A percentile compares a stretch with the other conserved stretches of the same genome.
These are phyloP conservation scores for Setipinna tenuifilis DNA, from an alignment of 2,797 vertebrate species.

Conservation along the genomic window DNA sequence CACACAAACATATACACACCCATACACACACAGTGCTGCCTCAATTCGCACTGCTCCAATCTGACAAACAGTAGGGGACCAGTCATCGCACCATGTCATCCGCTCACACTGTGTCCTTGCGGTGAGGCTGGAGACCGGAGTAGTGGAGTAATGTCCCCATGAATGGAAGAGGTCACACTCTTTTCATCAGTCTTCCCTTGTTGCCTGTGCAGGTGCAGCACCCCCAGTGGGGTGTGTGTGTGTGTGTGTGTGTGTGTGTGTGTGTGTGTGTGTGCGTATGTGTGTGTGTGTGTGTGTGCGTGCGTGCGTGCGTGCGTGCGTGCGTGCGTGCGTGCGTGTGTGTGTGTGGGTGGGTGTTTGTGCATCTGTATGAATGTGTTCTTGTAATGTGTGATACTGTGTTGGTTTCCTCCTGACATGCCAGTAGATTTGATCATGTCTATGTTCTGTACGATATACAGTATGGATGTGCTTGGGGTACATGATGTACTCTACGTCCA, in stretches of 20 bases:
- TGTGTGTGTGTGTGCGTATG: not conserved
- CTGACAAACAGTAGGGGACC: slow-evolving; percentile 21
- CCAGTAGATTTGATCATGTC: not conserved
- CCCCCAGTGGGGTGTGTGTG: slow-evolving; percentile 1
- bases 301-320: not conserved
- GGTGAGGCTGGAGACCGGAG: not conserved
- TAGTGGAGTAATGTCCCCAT: not conserved
- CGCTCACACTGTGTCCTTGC: not conserved
- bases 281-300: not conserved
- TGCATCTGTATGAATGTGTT: not conserved
- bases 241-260: not conserved
- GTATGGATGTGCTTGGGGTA: not conserved
- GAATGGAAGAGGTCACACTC: not conserved
- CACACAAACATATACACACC: slow-evolving; percentile 8
- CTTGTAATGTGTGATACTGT: not conserved
- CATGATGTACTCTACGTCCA: not conserved
- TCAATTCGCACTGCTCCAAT: slow-evolving; percentile 36
- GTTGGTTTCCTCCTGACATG: not conserved
- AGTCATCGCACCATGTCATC: not conserved
- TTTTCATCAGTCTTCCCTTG: not conserved
- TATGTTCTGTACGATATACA: not conserved
- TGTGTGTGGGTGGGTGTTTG: not conserved
- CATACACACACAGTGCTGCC: slow-evolving; percentile 4
- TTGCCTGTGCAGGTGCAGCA: not conserved
- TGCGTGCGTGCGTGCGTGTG: not conserved